These are phyloP conservation scores for Lithophane ornitopus DNA, from an alignment of 2,888 invertebrate species.

Conservation along the genomic window DNA sequence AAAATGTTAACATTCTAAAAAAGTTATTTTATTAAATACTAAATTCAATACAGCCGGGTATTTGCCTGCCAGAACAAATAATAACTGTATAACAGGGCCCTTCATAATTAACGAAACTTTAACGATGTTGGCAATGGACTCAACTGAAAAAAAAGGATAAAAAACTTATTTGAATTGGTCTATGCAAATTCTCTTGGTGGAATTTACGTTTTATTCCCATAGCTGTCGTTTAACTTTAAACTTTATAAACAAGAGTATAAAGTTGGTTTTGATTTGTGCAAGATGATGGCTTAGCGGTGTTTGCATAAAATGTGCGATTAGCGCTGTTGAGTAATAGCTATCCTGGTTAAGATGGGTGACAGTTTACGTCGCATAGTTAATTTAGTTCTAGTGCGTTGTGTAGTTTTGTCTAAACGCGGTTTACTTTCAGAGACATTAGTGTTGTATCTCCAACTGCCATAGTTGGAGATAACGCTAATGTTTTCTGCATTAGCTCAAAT, in stretches of 20 bases:
- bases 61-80: constrained; percentile 62
- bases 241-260: constrained; percentile 25
- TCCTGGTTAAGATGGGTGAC: constrained; percentile 58
- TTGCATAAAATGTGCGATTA: constrained; percentile 64
- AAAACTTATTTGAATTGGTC: constrained; percentile 60
- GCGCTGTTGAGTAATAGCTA: constrained; percentile 63
- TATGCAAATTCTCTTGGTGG: constrained; percentile 65
- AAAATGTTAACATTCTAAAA: constrained; percentile 8
- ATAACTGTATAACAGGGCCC: constrained; percentile 66
- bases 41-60: constrained; percentile 29
- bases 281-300: constrained; percentile 30
- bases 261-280: constrained; percentile 39
- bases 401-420: constrained; percentile 10
- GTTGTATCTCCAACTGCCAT: no score
- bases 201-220: constrained; percentile 37
- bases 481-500: neutral
- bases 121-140: constrained; percentile 78
- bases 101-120: constrained; percentile 78
- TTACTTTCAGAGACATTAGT: constrained; percentile 34
- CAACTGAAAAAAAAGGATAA: constrained; percentile 55
- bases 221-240: constrained; percentile 33
- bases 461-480: neutral
- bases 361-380: constrained; percentile 40
- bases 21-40: constrained; percentile 31
- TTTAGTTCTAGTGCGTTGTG: constrained; percentile 17